Evolutionary conservation across 2,797 vertebrate species (phyloP).

Genomic region (Odontamblyopus lacepedii): DNA sequence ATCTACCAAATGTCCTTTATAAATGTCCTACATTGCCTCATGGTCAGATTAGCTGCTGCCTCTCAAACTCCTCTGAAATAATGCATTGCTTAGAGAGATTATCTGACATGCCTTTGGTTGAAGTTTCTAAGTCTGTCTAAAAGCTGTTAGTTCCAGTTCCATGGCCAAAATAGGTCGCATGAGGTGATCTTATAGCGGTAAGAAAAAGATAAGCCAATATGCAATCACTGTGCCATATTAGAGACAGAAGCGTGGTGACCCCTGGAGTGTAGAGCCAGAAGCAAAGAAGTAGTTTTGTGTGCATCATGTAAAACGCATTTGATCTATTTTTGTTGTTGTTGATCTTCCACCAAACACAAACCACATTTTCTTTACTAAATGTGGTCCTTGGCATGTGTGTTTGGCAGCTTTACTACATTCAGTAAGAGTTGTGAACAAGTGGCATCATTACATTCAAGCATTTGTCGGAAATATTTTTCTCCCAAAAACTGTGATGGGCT

Average conservation of each 20-base stretch:
- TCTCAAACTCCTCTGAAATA: neutral
- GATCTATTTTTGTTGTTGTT: neutral
- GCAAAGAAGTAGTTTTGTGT: neutral
- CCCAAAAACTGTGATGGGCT: slow-evolving; percentile 1
- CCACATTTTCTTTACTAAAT: slow-evolving; percentile 4
- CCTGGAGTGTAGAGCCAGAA: neutral
- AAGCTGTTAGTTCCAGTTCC: neutral
- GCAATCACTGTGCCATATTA: neutral
- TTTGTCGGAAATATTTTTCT: slow-evolving; percentile 3
- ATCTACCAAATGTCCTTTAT: neutral
- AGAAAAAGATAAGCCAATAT: neutral
- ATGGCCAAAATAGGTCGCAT: neutral
- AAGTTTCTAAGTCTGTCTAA: neutral
- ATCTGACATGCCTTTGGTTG: neutral
- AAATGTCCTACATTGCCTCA: too few species aligned
- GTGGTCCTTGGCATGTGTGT: neutral
- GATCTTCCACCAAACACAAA: neutral
- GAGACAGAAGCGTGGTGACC: neutral
- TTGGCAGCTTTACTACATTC: slow-evolving; percentile 5
- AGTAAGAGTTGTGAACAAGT: neutral
- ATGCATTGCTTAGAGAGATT: neutral
- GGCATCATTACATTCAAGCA: slow-evolving; percentile 7
- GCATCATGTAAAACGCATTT: neutral
- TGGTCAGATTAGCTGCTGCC: too few species aligned
- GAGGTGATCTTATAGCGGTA: neutral